Evolutionary conservation across 2,797 vertebrate species (phyloP), one percentile per base, ranked within the genome.

Genomic region (Molossus alvarezi): DNA sequence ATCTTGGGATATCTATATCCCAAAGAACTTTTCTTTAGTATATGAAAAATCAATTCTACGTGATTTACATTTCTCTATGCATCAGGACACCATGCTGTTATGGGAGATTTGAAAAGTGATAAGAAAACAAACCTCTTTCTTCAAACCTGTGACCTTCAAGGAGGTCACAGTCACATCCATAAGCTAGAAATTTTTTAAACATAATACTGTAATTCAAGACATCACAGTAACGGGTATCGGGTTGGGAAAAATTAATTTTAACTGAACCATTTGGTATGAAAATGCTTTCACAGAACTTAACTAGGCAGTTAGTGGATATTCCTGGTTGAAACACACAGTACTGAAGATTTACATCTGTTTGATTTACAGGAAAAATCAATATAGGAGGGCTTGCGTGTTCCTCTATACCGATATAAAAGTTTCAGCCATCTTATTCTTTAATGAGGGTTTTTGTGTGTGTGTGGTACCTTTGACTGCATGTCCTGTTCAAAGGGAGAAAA

Each of bases 341-440:
- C 37, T 86, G 5, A 79, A 58, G 58, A 45, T 55, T 58, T 72
- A 41, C 69, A 11, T 60, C 37, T 62, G 5, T 67, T 73, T 84
- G 64, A 72, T 80, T 90, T 88, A 64, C 10, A 83, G 25, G 27
- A 13, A 20, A 94, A 86, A 91, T 91, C 53, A 60, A 37, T 65
- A 48, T 0, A 27, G 53, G 17, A 62, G 6, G 7, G 21, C 7
- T 45, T 45, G 41, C 41, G 41, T 45, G 41, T 45, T 17, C 60
- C n/a, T 65, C 29, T 25, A 77, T 64, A 76, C 1, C 12, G 3
- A 48, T 72, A 4, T 21, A 57, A 93, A 48, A 81, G 51, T 8
- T 90, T 20, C 6, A 53, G 23, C 51, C 5, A 71, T 72, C 29
- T 21, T 69, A 10, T 37, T 69, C n/a, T 92, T 79, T 92, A 60